Evolutionary conservation across 1,140 invertebrate species (phyloP), one percentile per base, ranked within the genome.

Genomic region (Gerris buenoi): DNA sequence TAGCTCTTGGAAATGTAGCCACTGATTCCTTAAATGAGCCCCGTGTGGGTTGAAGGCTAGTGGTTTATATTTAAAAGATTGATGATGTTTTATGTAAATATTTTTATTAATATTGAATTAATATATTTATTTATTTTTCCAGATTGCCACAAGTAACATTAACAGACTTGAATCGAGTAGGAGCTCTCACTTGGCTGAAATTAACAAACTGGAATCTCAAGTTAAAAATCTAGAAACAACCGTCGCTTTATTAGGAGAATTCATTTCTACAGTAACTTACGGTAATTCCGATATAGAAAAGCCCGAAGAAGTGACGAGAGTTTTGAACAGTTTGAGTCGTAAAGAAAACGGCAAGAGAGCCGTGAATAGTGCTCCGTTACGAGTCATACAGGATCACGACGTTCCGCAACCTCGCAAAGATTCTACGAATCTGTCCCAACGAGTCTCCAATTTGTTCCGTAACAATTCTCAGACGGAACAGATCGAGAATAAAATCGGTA

Each of bases 171-270:
- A 87, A 70, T 82, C 79, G 2, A 82, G 79, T 0, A 79, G 84
- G 13, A 76, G 79, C 0, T 74, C 81, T 15, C 83, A 86, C 68
- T 81, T 85, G 71, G 73, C 81, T 0, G 79, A 79, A 67, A 75
- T 85, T 14, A 81, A 84, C 33, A 79, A 81, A 64, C 71, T 86
- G 1, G 85, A 87, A 70, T 81, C 82, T 25, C 82, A 86, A 67
- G 83, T 84, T 66, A 81, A 85, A 33, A 81, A 81, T 23, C 70
- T 86, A 25, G 85, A 87, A 72, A 79, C 85, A 0, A 86, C 84
- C 0, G 81, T 88, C 1, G 70, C 76, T 0, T 82, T 82, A 0
- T 74, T 88, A 1, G 85, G 84, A 0, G 78, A 79, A 1, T 88
- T 84, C 67, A 79, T 88, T 27, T 80, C 82, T 46, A 80, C 80